phyloP scores from a whole-genome alignment of 2,113 vertebrate species.

The Podilymbus podiceps region DNA sequence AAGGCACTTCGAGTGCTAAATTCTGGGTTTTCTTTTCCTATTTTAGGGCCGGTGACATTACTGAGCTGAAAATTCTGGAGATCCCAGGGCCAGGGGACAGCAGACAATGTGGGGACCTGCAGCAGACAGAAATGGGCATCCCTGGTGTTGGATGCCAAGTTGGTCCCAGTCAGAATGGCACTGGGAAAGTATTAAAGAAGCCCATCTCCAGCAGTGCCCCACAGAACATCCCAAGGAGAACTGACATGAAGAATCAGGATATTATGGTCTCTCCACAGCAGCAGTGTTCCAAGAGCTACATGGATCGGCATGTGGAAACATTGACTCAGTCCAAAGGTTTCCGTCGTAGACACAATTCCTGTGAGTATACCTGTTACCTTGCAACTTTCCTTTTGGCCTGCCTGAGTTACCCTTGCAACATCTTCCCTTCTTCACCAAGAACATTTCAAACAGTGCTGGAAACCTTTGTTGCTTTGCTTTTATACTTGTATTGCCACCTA shows the following conservation, averaged over 20 bases:
- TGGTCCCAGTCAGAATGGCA: constrained; percentile 75
- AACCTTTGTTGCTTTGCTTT: not conserved
- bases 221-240: constrained; percentile 83
- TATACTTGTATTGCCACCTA: not conserved
- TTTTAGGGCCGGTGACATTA: constrained; percentile 94
- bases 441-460: not conserved
- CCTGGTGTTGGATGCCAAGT: constrained; percentile 64
- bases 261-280: constrained; percentile 80
- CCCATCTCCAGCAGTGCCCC: constrained; percentile 76
- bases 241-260: constrained; percentile 76
- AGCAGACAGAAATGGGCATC: constrained; percentile 49
- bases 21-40: not conserved
- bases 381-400: not conserved
- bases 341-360: constrained; percentile 93
- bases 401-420: too few relatives aligned
- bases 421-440: not conserved
- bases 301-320: constrained; percentile 86
- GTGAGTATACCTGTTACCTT: constrained; percentile 73
- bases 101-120: constrained; percentile 63
- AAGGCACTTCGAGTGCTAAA: not conserved
- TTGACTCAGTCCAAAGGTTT: constrained; percentile 87
- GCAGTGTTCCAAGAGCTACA: constrained; percentile 90
- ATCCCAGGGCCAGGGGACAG: constrained; percentile 74
- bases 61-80: constrained; percentile 93
- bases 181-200: constrained; percentile 71